Base-by-base conservation (phyloP, 1,140 invertebrate species). In the Apis florea region DNA sequence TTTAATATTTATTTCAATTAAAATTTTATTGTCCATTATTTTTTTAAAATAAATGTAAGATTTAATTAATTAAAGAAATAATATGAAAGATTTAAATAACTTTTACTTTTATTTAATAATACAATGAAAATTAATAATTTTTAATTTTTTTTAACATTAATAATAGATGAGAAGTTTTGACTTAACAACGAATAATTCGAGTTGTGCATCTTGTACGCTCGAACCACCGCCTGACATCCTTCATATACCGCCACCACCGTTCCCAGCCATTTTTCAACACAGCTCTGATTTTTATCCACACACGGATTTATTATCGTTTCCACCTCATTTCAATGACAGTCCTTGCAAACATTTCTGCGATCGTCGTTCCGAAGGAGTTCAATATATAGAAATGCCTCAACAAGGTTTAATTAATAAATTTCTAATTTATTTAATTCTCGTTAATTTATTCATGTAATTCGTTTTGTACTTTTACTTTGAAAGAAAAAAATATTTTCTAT, bases 221-320 rank as follows among this genome's bases (percentile, higher is more conserved):
- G 96, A 96, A 12, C 97, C 97, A n/a, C 97, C 97, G 19, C 97
- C 97, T 2, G 96, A 97, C 90, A 96, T 95, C 83, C 92, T 97
- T 67, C 96, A 95, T 82, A 95, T 97, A 93, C 97, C 97, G n/a
- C 97, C 97, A 51, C 97, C 97, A 2, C 97, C 97, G 5, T 93
- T 97, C 82, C 97, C 97, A 11, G 94, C 95, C 6, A 96, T 97
- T 92, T 92, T 97, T 54, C 94, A 96, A 74, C 93, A 84, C 85
- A 93, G 86, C 75, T 89, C 90, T 0, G 90, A 91, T 21, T 90
- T 90, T 79, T 91, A 91, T 75, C 86, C 90, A 12, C 89, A 89
- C 40, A 86, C 89, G 51, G 90, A 91, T 58, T 70, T 90, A 10
- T 63, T 89, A 31, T 78, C 90, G 9, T 90, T 90, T 31, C 84